phyloP scores from a whole-genome alignment of 2,888 invertebrate species.

The Creontiades dilutus region DNA sequence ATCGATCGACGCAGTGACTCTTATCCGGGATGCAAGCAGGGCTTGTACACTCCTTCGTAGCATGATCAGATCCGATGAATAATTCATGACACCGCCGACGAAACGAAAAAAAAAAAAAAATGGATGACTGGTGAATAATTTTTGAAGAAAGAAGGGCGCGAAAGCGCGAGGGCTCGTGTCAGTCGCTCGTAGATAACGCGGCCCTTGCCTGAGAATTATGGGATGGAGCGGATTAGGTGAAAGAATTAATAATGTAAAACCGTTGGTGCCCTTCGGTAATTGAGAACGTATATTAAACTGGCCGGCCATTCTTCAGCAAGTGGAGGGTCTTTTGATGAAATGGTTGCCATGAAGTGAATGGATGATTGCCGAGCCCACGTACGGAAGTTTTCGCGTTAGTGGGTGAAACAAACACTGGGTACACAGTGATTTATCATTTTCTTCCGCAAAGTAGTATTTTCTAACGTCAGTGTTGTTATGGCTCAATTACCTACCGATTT shows the following conservation, averaged over 20 bases:
- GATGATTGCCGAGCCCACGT: neutral
- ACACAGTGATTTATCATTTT: no score
- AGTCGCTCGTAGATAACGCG: neutral
- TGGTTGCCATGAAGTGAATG: conserved; percentile 3
- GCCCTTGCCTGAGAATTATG: neutral
- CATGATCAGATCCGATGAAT: neutral
- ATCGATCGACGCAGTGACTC: neutral
- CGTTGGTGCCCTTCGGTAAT: neutral
- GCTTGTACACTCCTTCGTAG: neutral
- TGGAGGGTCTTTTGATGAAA: neutral
- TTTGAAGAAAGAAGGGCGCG: neutral
- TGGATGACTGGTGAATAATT: neutral
- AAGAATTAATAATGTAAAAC: conserved; percentile 15
- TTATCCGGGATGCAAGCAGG: neutral
- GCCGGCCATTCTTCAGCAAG: no score
- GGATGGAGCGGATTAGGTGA: neutral
- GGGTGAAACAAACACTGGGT: no score
- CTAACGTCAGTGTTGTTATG: no score
- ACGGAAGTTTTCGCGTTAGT: no score
- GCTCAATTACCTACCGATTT: no score
- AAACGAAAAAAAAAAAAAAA: neutral
- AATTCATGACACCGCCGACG: neutral
- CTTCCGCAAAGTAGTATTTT: no score
- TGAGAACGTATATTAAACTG: conserved; percentile 4
- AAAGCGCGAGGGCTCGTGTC: neutral